Conservation (phyloP, 2,113 vertebrate species). For the Myotis lucifugus region DNA sequence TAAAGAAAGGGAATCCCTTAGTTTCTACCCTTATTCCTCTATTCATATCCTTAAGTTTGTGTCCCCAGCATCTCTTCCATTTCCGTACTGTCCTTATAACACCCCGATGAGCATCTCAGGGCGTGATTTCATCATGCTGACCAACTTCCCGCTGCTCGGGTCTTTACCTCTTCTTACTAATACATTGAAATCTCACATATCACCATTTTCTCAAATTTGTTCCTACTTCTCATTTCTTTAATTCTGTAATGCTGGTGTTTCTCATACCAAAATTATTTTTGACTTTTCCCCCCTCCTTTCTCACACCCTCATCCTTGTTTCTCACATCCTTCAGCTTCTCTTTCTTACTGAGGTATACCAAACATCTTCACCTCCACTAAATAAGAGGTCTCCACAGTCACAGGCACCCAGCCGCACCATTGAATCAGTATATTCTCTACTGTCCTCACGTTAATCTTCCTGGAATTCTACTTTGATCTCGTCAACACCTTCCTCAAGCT, state of each 20-base stretch:
- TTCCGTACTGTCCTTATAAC: not conserved
- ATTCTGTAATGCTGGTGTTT: not conserved
- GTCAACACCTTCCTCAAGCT: no score
- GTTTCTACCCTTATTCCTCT: not conserved
- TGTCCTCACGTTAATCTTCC: not conserved
- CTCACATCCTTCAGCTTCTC: not conserved
- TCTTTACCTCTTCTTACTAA: not conserved
- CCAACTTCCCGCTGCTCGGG: no score
- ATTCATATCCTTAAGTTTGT: not conserved
- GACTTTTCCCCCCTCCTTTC: not conserved
- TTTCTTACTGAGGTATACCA: not conserved
- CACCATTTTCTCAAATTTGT: not conserved
- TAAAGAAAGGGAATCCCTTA: not conserved
- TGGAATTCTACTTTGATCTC: not conserved
- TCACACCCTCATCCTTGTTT: not conserved
- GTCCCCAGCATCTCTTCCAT: not conserved
- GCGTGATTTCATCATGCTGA: not conserved
- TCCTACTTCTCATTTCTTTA: not conserved
- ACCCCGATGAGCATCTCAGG: not conserved
- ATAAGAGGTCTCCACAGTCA: not conserved
- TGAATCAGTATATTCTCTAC: not conserved
- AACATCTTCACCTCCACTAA: not conserved
- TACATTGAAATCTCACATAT: not conserved
- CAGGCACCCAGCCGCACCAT: not conserved
- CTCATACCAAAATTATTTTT: not conserved